Conservation (phyloP, 2,797 vertebrate species). For the Enteromius paludinosus region DNA sequence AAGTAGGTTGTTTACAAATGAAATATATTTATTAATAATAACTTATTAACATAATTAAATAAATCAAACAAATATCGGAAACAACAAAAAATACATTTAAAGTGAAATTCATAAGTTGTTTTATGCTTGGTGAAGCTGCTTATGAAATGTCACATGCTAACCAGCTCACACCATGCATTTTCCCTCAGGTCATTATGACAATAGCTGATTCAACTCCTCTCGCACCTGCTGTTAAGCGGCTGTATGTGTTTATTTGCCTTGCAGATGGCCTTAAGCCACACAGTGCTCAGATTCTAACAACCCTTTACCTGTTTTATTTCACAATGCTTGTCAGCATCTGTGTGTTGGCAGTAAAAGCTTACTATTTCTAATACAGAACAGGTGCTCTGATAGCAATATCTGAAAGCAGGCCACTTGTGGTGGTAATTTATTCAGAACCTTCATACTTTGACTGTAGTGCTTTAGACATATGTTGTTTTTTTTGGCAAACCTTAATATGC, state of each 20-base stretch:
- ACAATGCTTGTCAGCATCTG: constrained; percentile 24
- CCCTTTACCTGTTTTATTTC: not conserved
- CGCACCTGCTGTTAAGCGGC: constrained; percentile 41
- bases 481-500: not conserved
- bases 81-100: not conserved
- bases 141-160: not conserved
- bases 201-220: constrained; percentile 43
- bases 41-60: no score
- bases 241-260: constrained; percentile 50
- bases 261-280: constrained; percentile 36
- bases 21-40: no score
- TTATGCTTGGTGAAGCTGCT: not conserved
- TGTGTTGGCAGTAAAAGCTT: not conserved
- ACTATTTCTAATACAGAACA: constrained; percentile 4
- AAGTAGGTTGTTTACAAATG: no score
- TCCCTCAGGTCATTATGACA: constrained; percentile 48
- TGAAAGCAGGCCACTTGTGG: not conserved
- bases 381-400: constrained; percentile 7
- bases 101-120: not conserved
- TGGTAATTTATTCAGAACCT: not conserved
- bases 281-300: constrained; percentile 14
- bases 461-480: not conserved
- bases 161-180: constrained; percentile 1
- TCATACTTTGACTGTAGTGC: not conserved
- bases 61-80: no score